A percentile compares a stretch with the other conserved stretches of the same genome.
These are phyloP conservation scores for Trachelus stipa DNA, from an alignment of 2,888 invertebrate genomes.

Conservation along the genomic window DNA sequence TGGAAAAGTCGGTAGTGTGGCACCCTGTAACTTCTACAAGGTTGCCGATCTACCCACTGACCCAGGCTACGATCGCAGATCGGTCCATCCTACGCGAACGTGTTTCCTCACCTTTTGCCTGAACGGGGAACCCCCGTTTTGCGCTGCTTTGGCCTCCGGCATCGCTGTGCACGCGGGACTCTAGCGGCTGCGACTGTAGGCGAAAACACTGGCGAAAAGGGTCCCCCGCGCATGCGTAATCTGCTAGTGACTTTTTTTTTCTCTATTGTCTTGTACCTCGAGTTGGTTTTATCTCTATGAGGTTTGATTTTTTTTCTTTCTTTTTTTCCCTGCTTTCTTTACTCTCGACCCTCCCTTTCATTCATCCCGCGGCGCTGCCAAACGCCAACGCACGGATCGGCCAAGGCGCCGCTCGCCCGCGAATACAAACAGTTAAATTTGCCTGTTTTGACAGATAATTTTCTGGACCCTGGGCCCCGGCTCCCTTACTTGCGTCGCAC, in stretches of 20 bases:
- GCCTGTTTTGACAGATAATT: background rate
- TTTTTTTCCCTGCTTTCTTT: background rate
- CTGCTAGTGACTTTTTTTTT: background rate
- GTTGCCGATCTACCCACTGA: background rate
- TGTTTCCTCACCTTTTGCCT: background rate
- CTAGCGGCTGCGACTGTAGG: too few species aligned
- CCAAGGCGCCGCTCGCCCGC: background rate
- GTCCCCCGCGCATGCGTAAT: background rate
- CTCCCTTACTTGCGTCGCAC: too few species aligned
- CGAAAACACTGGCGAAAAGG: background rate
- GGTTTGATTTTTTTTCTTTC: too few species aligned
- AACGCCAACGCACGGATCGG: background rate
- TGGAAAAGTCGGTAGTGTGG: too few species aligned
- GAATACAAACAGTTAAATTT: background rate
- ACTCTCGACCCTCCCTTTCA: background rate
- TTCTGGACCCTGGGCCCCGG: too few species aligned
- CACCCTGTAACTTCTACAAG: too few species aligned
- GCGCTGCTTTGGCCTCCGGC: too few species aligned
- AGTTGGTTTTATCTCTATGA: too few species aligned
- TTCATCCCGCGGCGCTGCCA: background rate
- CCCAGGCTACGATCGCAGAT: background rate
- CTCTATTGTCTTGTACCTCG: too few species aligned
- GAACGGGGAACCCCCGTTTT: background rate
- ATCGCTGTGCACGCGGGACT: too few species aligned
- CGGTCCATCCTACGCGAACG: slow-evolving; percentile 1